Evolutionary conservation across 1,140 invertebrate species (phyloP), one percentile per base, ranked within the genome.

Genomic region (Halesus radiatus): DNA sequence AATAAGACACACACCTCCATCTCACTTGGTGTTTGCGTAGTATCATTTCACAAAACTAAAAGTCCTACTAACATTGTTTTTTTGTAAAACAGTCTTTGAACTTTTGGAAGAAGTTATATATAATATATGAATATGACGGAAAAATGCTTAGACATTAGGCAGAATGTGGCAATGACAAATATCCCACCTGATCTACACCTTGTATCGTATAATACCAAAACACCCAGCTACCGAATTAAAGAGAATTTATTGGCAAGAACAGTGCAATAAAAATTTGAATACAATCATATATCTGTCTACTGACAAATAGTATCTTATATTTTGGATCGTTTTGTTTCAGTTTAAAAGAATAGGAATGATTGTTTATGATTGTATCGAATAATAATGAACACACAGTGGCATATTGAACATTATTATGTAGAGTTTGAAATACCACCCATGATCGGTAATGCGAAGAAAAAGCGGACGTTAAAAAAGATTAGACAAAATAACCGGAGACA

Each of bases 241-340:
- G 22, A 23, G 23, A 74, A 74, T 74, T 74, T 74, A 74, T 56
- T 37, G 52, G 13, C 53, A 74, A 56, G 52, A 74, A 54, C n/a
- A 8, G 22, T 26, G 70, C 22, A 8, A 74, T 74, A 74, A 53
- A 74, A 74, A 54, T 74, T 74, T 74, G 23, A 74, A 74, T 74
- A 74, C 16, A 56, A 16, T n/a, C 70, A 56, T 74, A 74, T 54
- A 74, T 56, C 70, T 74, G 70, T 74, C 70, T 10, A 29, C 54
- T 74, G 70, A 74, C 70, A 74, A 54, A 74, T 32, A 74, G 29
- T 26, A 74, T 54, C 53, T 53, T 23, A 50, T n/a, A 23, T 72
- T 50, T 32, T n/a, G 45, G 22, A 74, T 26, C 29, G 70, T 74
- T 74, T 74, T 74, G 70, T 53, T 56, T 74, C 50, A 54, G 66